A percentile compares a stretch with the other conserved stretches of the same genome.
phyloP scores from a whole-genome alignment of 2,113 vertebrate genomes.

The Helogale parvula region DNA sequence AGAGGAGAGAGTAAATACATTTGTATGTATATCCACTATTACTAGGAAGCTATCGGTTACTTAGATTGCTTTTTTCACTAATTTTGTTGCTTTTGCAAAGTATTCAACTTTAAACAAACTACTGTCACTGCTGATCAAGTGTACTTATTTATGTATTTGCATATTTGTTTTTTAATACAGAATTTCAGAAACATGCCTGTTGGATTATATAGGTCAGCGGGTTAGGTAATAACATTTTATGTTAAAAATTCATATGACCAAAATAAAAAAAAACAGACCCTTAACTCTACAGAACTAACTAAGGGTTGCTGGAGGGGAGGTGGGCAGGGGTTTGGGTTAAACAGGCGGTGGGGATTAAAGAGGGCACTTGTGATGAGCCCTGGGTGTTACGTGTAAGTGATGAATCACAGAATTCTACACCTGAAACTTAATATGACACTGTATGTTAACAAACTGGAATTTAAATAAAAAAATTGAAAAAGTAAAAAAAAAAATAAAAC shows the following conservation, averaged over 20 bases:
- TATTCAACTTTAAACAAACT: background rate
- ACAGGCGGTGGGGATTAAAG: background rate
- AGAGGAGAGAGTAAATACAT: background rate
- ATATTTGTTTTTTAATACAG: background rate
- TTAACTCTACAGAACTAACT: background rate
- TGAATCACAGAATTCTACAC: background rate
- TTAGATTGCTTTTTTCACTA: background rate
- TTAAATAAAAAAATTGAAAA: background rate
- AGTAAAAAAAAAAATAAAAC: background rate
- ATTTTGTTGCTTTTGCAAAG: background rate
- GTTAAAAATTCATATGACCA: background rate
- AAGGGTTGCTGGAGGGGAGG: background rate
- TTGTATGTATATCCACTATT: background rate
- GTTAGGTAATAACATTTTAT: background rate
- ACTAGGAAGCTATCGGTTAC: background rate
- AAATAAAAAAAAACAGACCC: background rate
- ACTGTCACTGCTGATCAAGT: background rate
- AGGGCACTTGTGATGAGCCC: background rate
- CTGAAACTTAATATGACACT: background rate
- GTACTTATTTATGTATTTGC: background rate
- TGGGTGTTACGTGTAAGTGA: background rate
- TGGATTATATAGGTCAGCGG: background rate
- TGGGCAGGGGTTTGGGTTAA: background rate
- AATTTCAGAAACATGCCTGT: background rate
- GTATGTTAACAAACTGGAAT: background rate